Percentiles rank a stretch among this genome's conserved stretches.
Evolutionary conservation across 2,888 invertebrate genomes (phyloP).

Genomic region (Gymnoscelis rufifasciata): DNA sequence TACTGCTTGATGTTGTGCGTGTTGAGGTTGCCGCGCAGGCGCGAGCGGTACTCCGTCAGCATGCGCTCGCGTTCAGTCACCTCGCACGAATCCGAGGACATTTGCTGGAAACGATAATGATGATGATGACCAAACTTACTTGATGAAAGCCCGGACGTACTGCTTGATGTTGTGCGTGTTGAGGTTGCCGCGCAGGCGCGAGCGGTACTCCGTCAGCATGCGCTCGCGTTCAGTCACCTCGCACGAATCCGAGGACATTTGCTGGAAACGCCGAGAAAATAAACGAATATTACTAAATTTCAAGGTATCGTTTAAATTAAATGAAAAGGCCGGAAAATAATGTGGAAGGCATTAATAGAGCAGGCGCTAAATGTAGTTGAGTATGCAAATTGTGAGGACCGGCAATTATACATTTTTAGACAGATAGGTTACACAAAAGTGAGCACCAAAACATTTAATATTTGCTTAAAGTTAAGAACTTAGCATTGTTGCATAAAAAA

Average conservation of each 20-base stretch:
- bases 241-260: slow-evolving; percentile 60
- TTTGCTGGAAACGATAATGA: too few relatives aligned
- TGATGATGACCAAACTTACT: too few relatives aligned
- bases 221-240: slow-evolving; percentile 83
- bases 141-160: slow-evolving; percentile 90
- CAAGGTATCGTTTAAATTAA: too few relatives aligned
- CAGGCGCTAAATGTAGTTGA: too few relatives aligned
- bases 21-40: slow-evolving; percentile 86
- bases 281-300: neutral
- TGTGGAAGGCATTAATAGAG: too few relatives aligned
- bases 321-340: too few relatives aligned
- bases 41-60: slow-evolving; percentile 86
- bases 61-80: slow-evolving; percentile 84
- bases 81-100: slow-evolving; percentile 56
- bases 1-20: slow-evolving; percentile 89
- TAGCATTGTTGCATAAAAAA: too few relatives aligned
- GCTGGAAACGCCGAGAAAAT: slow-evolving; percentile 38
- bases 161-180: slow-evolving; percentile 90
- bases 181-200: slow-evolving; percentile 85
- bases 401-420: too few relatives aligned
- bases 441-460: too few relatives aligned
- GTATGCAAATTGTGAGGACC: too few relatives aligned
- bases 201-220: slow-evolving; percentile 86
- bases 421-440: too few relatives aligned
- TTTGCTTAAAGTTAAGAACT: too few relatives aligned